phyloP scores from a whole-genome alignment of 2,888 invertebrate genomes.

The Malacosoma neustria region DNA sequence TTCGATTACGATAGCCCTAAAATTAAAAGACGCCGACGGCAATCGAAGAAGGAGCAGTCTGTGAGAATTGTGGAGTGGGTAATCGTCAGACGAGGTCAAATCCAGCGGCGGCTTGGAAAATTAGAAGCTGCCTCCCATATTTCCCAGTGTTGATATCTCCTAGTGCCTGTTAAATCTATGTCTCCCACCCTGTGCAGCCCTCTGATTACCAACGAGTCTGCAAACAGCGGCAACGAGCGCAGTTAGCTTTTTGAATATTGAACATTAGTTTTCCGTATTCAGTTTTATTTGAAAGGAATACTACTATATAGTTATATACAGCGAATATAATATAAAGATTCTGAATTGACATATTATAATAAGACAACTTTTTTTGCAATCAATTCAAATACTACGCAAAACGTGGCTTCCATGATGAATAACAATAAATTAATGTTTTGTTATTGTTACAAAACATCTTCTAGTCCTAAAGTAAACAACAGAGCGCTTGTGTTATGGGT shows the following conservation, averaged over 20 bases:
- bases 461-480: too few relatives aligned
- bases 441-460: too few relatives aligned
- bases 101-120: conserved; percentile 40
- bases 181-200: conserved; percentile 20
- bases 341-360: too few relatives aligned
- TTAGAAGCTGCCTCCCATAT: conserved; percentile 51
- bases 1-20: conserved; percentile 14
- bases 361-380: too few relatives aligned
- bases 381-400: too few relatives aligned
- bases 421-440: too few relatives aligned
- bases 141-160: conserved; percentile 18
- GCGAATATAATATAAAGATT: too few relatives aligned
- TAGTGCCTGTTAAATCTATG: conserved; percentile 28
- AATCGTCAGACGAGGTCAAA: conserved; percentile 41
- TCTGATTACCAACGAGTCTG: conserved; percentile 34
- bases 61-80: conserved; percentile 26
- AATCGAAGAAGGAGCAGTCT: conserved; percentile 19
- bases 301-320: too few relatives aligned
- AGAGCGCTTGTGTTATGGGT: too few relatives aligned
- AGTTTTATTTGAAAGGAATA: too few relatives aligned
- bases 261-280: too few relatives aligned
- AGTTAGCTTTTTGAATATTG: conserved; percentile 37
- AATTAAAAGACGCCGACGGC: conserved; percentile 18
- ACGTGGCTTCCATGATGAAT: too few relatives aligned
- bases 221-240: conserved; percentile 32